Percentiles rank a stretch among this genome's conserved stretches.
Conservation (phyloP, 2,888 invertebrate species). For the Leucoma salicis region DNA sequence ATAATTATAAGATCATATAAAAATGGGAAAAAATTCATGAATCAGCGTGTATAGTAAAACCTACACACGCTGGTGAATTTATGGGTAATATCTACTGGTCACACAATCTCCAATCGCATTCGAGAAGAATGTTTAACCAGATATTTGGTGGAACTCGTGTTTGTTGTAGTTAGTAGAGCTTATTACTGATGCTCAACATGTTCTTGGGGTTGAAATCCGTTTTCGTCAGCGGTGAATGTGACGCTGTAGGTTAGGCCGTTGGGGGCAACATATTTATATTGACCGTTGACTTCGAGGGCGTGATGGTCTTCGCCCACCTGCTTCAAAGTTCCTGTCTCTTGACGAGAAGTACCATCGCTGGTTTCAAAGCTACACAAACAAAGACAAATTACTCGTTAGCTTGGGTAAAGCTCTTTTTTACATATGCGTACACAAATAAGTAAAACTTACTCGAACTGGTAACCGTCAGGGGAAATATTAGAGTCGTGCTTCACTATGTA, state of each 20-base stretch:
- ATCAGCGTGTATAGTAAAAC: constrained; percentile 50
- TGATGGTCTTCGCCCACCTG: constrained; percentile 75
- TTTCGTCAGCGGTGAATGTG: constrained; percentile 80
- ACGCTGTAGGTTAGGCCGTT: constrained; percentile 80
- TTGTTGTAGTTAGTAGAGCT: constrained; percentile 16
- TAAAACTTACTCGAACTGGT: constrained; percentile 31
- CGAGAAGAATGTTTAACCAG: constrained; percentile 14
- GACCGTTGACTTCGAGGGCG: constrained; percentile 76
- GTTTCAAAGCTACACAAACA: constrained; percentile 64
- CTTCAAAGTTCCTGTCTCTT: constrained; percentile 78
- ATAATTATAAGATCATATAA: constrained; percentile 29
- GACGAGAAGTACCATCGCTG: constrained; percentile 76
- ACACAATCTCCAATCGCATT: background rate
- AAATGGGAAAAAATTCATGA: constrained; percentile 18
- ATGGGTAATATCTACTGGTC: background rate
- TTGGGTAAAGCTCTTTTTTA: no score
- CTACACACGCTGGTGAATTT: constrained; percentile 40
- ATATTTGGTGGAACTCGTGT: constrained; percentile 5
- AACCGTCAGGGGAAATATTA: constrained; percentile 27
- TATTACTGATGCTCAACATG: constrained; percentile 55
- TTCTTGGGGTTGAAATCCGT: constrained; percentile 80
- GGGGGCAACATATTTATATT: constrained; percentile 76
- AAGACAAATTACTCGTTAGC: no score
- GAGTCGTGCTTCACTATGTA: constrained; percentile 32
- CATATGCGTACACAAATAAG: no score